Evolutionary conservation across 1,140 invertebrate genomes (phyloP).

Genomic region (Lordiphosa stackelbergi): DNA sequence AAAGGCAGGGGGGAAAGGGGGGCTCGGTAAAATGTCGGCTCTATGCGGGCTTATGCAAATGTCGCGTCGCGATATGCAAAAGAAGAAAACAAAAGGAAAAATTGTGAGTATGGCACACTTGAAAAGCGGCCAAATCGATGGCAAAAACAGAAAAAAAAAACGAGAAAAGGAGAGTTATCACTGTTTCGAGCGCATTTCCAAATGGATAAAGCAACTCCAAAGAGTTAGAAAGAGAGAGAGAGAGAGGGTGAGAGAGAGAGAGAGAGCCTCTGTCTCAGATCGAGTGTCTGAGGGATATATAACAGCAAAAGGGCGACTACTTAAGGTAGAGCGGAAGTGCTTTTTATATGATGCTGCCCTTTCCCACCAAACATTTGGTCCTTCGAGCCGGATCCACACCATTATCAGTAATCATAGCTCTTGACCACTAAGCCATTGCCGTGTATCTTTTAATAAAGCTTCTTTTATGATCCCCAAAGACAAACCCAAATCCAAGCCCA

Average conservation of each 20-base stretch:
- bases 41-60: conserved; percentile 49
- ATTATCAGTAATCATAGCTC: no score
- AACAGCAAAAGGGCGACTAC: no score
- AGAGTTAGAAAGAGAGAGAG: conserved; percentile 3
- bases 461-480: no score
- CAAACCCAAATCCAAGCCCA: no score
- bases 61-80: conserved; percentile 31
- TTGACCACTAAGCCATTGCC: no score
- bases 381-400: no score
- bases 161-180: conserved; percentile 10
- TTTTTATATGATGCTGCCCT: no score
- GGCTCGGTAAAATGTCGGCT: conserved; percentile 16
- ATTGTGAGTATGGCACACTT: conserved; percentile 37
- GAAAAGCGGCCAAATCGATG: conserved; percentile 50
- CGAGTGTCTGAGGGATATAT: no score
- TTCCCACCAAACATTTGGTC: no score
- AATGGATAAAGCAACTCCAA: conserved; percentile 23
- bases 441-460: no score
- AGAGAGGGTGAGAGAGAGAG: conserved; percentile 5
- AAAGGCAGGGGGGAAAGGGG: background rate
- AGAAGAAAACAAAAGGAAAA: conserved; percentile 14
- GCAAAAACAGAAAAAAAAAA: conserved; percentile 9
- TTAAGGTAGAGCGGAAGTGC: no score
- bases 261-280: background rate
- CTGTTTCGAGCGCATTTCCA: conserved; percentile 21